phyloP scores from a whole-genome alignment of 2,888 invertebrate species.

The Palloptera scutellata region DNA sequence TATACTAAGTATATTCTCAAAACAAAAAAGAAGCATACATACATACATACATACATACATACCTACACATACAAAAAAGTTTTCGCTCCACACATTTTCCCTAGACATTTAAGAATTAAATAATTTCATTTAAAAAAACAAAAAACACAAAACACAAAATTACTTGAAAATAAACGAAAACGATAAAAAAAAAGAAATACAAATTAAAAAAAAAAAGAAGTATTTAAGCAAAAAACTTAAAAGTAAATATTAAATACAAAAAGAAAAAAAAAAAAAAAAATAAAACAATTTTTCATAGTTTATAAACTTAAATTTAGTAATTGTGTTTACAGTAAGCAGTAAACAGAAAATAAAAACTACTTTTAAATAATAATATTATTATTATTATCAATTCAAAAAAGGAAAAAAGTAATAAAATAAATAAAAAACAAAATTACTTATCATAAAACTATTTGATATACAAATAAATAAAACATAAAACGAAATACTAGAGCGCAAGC shows the following conservation, averaged over 20 bases:
- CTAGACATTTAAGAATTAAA: not conserved
- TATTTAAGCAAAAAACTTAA: not conserved
- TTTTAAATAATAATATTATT: too few species aligned
- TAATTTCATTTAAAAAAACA: not conserved
- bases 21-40: conserved; percentile 4
- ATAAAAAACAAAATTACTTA: too few species aligned
- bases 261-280: not conserved
- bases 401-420: not conserved
- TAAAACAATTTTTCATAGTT: not conserved
- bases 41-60: conserved; percentile 5
- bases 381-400: too few species aligned
- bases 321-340: conserved; percentile 3
- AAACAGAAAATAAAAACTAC: conserved; percentile 6
- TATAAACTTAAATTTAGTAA: conserved; percentile 2
- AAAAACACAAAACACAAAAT: not conserved
- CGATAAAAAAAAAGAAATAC: too few species aligned
- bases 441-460: too few species aligned
- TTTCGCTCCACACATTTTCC: not conserved
- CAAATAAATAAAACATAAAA: too few species aligned
- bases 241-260: too few species aligned
- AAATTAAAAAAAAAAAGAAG: not conserved
- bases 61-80: not conserved
- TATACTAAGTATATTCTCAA: not conserved
- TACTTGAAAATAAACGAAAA: not conserved
- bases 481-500: too few species aligned